Base-by-base conservation (phyloP, 2,888 invertebrate species). In the Venustoraphidia nigricollis region DNA sequence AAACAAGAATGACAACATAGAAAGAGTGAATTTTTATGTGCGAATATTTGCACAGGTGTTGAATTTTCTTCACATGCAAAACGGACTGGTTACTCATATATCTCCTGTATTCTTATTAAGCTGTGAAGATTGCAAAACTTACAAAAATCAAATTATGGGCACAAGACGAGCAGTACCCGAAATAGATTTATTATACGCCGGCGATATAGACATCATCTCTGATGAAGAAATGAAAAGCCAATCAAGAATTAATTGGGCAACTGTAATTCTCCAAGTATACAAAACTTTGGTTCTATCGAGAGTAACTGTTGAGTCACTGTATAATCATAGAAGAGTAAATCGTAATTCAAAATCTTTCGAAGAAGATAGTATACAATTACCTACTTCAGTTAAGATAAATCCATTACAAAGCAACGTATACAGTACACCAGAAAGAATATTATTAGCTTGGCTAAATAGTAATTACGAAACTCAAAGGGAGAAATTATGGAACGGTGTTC, bases 231-330 rank as follows among this genome's bases (percentile, higher is more conserved):
- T 68, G 68, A 54, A 27, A 27, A 27, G 27, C 27, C 27, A 5
- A 27, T 27, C 27, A 27, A 27, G 6, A 27, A 3, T 14, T 11
- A 68, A 69, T 51, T 81, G 80, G 80, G 55, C 79, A 13, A 79
- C 80, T 57, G 63, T 80, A 36, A 66, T 78, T 54, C 59, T 79
- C 47, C 78, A 79, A 62, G 73, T 71, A 41, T 79, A 75, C 56
- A 79, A 77, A 62, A 69, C 71, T 27, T 71, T 77, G 42, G 62
- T 75, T 8, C 62, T 77, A 57, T 67, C 67, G 10, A 66, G 70
- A 54, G 68, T 72, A 14, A 70, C 70, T 51, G 68, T 69, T 58
- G 70, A 71, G 42, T 70, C 68, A 50, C 61, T 67, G 17, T 69
- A 69, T 56, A 59, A 17, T n/a, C 43, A 47, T 41, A 10, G 17